These are phyloP conservation scores for Bombus difficillimus DNA, from an alignment of 1,140 invertebrate species.

Conservation along the genomic window DNA sequence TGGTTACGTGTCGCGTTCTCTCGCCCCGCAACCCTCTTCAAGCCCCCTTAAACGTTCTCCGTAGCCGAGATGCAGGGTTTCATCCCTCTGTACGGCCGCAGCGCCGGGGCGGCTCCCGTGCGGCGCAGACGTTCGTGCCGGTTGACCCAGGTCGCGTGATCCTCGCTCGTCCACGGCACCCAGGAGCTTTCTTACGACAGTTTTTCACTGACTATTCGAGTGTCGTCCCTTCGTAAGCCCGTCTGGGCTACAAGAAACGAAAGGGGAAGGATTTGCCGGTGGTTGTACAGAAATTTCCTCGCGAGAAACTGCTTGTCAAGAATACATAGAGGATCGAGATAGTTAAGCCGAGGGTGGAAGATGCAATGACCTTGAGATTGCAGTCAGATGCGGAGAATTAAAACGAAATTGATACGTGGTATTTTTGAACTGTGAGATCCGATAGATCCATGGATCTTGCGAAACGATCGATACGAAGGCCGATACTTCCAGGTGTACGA, in stretches of 20 bases:
- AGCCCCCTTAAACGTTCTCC: constrained; percentile 23
- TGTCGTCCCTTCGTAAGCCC: not conserved
- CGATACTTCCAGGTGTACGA: not conserved
- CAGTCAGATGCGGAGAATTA: not conserved
- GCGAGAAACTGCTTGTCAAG: not conserved
- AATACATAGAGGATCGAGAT: not conserved
- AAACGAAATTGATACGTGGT: not conserved
- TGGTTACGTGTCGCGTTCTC: constrained; percentile 56
- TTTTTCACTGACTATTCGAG: not conserved
- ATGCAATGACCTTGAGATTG: constrained; percentile 55
- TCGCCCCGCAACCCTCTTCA: not conserved
- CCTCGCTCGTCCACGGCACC: not conserved
- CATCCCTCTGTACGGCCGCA: constrained; percentile 72
- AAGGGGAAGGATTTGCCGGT: not conserved
- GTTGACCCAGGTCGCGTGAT: constrained; percentile 74
- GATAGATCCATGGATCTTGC: not conserved
- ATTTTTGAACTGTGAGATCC: not conserved
- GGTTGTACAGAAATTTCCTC: not conserved
- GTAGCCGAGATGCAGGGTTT: constrained; percentile 70
- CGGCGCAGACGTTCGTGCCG: constrained; percentile 76
- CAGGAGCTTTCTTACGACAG: not conserved
- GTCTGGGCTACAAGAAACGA: no score
- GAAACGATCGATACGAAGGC: not conserved
- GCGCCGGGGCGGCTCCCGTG: constrained; percentile 78
- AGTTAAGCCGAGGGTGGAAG: constrained; percentile 15